Base-by-base conservation (phyloP, 2,888 invertebrate genomes). In the Lymantria dispar region DNA sequence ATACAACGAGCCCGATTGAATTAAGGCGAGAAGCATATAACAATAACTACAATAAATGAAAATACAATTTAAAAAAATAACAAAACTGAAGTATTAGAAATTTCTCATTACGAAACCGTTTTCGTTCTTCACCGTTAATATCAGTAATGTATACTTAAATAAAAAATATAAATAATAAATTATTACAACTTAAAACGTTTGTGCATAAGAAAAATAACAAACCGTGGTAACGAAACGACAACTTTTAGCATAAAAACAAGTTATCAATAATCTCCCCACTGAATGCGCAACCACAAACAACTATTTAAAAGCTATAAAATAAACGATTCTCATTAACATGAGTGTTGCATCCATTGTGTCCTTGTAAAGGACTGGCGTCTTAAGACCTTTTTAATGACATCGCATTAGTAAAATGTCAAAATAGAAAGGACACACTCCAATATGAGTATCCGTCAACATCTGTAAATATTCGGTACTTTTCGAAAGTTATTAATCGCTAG, bases 371-470 rank as follows among this genome's bases (percentile, higher is more conserved):
- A 66, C 69, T 68, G 76, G 77, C 78, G 70, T 80, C 79, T 77
- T 77, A 83, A 78, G 80, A 79, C 76, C 80, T 76, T 66, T 68
- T 61, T 87, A 89, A 91, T 79, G 86, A 83, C 80, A 77, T 45
- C 81, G 64, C 88, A 91, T 91, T 90, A 91, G 89, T 90, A 87
- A 88, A 84, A 82, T 87, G 90, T 90, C 91, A 89, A 81, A 91
- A 91, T 89, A 91, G 75, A 85, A 88, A 87, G 87, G 78, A 85
- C 83, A 81, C 80, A 76, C 79, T 73, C 75, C 70, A 76, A 66
- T 77, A 78, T 64, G 68, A 83, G 76, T 67, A 72, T 73, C 70
- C 67, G 70, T 73, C 76, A 80, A 80, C 70, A 70, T 78, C 74
- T 51, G 53, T 53, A 54, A 62, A 64, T 15, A 55, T 66, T 68